phyloP scores from a whole-genome alignment of 2,113 vertebrate species.

The Myotis davidii region DNA sequence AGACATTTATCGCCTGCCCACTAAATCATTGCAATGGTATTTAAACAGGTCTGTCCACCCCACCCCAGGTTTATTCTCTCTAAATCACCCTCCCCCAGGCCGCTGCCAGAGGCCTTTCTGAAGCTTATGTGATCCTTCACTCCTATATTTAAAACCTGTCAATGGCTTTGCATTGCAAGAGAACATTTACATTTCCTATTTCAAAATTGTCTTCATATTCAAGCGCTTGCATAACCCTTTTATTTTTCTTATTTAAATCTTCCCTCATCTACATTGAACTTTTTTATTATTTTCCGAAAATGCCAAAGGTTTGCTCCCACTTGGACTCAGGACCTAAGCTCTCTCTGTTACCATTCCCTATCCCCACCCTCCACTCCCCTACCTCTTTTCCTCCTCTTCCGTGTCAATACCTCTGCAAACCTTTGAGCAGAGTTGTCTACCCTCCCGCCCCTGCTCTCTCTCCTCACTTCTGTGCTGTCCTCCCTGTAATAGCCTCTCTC shows the following conservation, averaged over 20 bases:
- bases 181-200: background rate
- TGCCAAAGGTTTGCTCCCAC: background rate
- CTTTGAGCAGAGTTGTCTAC: background rate
- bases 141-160: background rate
- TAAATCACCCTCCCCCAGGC: background rate
- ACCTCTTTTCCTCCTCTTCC: no score
- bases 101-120: background rate
- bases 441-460: background rate
- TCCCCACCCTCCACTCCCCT: fast-evolving
- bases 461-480: fast-evolving
- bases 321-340: background rate
- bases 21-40: background rate
- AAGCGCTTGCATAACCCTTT: background rate
- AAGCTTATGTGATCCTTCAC: background rate
- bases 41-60: background rate
- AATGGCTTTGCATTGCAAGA: background rate
- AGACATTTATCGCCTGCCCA: background rate
- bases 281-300: background rate
- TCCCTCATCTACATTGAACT: background rate
- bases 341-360: no score
- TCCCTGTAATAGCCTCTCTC: background rate
- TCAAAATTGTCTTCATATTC: background rate
- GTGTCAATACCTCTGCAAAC: no score
- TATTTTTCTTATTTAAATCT: background rate
- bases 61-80: background rate